A percentile compares a stretch with the other conserved stretches of the same genome.
Conservation (phyloP, 1,140 invertebrate species). For the Thaumatotibia leucotreta region DNA sequence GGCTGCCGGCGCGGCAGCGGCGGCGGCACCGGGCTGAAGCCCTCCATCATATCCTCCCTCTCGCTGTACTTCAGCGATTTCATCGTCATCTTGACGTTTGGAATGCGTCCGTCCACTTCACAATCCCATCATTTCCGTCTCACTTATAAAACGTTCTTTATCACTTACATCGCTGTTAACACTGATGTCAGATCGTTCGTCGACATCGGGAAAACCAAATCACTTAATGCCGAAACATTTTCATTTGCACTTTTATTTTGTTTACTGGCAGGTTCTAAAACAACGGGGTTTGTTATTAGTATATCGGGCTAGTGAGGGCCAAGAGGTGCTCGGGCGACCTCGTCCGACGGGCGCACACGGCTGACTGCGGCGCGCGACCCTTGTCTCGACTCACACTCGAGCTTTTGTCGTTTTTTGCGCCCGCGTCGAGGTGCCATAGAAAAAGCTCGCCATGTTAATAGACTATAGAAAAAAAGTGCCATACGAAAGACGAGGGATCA, state of each 20-base stretch:
- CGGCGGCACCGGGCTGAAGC: constrained; percentile 73
- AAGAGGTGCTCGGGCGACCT: constrained; percentile 22
- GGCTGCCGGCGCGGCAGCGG: constrained; percentile 73
- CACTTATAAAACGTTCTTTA: constrained; percentile 44
- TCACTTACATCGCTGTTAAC: constrained; percentile 58
- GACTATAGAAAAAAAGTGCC: constrained; percentile 55
- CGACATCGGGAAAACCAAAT: constrained; percentile 15
- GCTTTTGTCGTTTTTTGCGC: constrained; percentile 71
- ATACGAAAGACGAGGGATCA: constrained; percentile 47
- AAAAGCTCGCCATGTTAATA: constrained; percentile 73
- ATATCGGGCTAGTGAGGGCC: constrained; percentile 2
- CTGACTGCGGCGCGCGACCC: constrained; percentile 40
- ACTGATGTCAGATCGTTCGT: constrained; percentile 38
- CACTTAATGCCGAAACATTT: constrained; percentile 5
- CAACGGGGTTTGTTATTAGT: constrained; percentile 22
- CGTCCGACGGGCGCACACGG: constrained; percentile 28
- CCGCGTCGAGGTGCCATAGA: constrained; percentile 64
- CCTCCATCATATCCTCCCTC: constrained; percentile 73
- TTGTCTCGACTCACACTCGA: constrained; percentile 43
- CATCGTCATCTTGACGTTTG: constrained; percentile 68
- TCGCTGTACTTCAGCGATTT: constrained; percentile 75
- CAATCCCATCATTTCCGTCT: constrained; percentile 48
- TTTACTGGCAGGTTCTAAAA: not conserved
- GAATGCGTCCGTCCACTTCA: constrained; percentile 53
- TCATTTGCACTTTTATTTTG: constrained; percentile 1